phyloP scores from a whole-genome alignment of 1,140 invertebrate species.

The Anoplophora glabripennis region DNA sequence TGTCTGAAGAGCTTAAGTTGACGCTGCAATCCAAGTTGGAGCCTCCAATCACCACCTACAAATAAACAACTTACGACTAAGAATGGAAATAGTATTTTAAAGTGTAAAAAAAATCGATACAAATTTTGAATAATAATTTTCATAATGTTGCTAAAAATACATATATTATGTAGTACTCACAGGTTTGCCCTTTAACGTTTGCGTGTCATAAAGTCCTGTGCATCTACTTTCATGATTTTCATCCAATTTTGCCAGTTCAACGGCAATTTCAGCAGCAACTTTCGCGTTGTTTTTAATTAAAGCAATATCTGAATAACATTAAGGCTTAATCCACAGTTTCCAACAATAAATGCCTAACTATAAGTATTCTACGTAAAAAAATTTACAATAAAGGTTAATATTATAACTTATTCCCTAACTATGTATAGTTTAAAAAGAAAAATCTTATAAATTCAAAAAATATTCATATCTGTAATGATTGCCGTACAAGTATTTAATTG shows the following conservation, averaged over 20 bases:
- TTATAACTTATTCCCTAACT: no score
- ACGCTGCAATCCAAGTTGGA: constrained; percentile 74
- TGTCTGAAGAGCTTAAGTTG: constrained; percentile 58
- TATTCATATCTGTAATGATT: no score
- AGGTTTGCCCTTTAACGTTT: not conserved
- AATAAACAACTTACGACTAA: constrained; percentile 20
- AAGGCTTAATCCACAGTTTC: constrained; percentile 16
- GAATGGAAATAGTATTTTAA: not conserved
- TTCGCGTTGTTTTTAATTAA: constrained; percentile 90
- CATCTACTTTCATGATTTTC: not conserved
- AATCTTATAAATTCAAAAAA: no score
- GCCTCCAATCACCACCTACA: constrained; percentile 80
- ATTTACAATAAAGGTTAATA: no score
- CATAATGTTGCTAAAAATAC: no score
- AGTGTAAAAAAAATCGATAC: no score
- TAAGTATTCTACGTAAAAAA: no score
- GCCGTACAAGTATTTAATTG: not conserved
- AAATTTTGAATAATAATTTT: no score
- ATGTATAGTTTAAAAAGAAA: no score
- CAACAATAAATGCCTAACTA: no score
- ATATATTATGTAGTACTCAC: constrained; percentile 17
- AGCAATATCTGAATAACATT: constrained; percentile 67
- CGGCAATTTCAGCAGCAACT: constrained; percentile 80
- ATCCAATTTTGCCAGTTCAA: constrained; percentile 47
- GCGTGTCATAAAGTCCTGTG: no score